These are phyloP conservation scores for Drosophila kohkoa DNA, from an alignment of 1,140 invertebrate species.

Conservation along the genomic window DNA sequence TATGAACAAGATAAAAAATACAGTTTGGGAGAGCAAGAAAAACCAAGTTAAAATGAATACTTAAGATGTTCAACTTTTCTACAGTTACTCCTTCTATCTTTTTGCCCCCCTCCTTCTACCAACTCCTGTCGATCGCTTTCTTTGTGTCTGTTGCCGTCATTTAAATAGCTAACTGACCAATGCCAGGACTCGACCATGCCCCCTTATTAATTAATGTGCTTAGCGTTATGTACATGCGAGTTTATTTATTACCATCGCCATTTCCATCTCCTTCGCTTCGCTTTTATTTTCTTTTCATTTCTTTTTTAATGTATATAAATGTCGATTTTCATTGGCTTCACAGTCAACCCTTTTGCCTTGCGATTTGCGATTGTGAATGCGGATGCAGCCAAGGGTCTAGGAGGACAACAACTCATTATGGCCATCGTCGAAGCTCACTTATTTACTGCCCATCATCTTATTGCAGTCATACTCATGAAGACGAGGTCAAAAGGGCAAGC, in stretches of 20 bases:
- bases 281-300: neutral
- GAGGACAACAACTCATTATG: conserved; percentile 41
- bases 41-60: neutral
- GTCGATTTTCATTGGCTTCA: conserved; percentile 74
- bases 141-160: conserved; percentile 6
- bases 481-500: neutral
- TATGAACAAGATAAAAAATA: neutral
- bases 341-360: conserved; percentile 54
- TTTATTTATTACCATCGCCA: conserved; percentile 11
- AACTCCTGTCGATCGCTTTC: no score
- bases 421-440: conserved; percentile 41
- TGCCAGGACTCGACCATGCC: neutral
- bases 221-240: conserved; percentile 10
- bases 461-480: neutral
- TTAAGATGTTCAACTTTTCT: neutral
- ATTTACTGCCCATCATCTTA: conserved; percentile 42
- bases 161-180: conserved; percentile 7
- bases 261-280: conserved; percentile 1
- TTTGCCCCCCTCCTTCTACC: no score
- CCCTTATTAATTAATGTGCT: conserved; percentile 42
- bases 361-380: conserved; percentile 18
- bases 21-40: neutral
- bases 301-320: conserved; percentile 73
- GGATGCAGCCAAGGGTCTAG: neutral
- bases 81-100: no score